phyloP scores from a whole-genome alignment of 1,140 invertebrate species.

The Stenopsyche tienmushanensis region DNA sequence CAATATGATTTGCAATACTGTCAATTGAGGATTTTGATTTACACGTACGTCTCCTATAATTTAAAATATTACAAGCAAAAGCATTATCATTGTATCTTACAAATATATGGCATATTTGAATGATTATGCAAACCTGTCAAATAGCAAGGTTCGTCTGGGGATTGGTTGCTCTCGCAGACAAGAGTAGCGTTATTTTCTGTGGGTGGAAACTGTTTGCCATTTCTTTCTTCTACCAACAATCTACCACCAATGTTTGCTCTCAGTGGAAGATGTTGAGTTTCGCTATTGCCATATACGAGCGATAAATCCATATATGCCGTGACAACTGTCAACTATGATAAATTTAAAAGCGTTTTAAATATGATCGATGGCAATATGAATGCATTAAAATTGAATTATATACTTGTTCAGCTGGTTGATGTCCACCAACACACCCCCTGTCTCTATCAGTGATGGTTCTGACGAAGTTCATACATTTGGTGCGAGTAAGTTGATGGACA shows the following conservation, averaged over 20 bases:
- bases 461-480: constrained; percentile 83
- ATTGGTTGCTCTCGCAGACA: constrained; percentile 60
- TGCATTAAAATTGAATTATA: constrained; percentile 6
- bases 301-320: constrained; percentile 85
- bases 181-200: constrained; percentile 64
- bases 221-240: constrained; percentile 61
- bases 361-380: not conserved
- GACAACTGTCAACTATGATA: constrained; percentile 70
- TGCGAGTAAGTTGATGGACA: constrained; percentile 66
- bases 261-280: constrained; percentile 62
- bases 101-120: not conserved
- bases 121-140: constrained; percentile 55
- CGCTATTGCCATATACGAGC: constrained; percentile 77
- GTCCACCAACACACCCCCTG: constrained; percentile 62
- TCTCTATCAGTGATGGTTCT: constrained; percentile 72
- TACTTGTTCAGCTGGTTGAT: constrained; percentile 72
- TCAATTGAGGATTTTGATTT: constrained; percentile 84
- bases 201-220: constrained; percentile 69
- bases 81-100: too few relatives aligned
- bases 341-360: constrained; percentile 18
- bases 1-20: constrained; percentile 79
- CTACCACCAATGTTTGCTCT: constrained; percentile 66
- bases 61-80: constrained; percentile 14
- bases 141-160: constrained; percentile 67
- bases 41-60: constrained; percentile 74